Evolutionary conservation across 2,888 invertebrate genomes (phyloP).

Genomic region (Cephus pulcher): DNA sequence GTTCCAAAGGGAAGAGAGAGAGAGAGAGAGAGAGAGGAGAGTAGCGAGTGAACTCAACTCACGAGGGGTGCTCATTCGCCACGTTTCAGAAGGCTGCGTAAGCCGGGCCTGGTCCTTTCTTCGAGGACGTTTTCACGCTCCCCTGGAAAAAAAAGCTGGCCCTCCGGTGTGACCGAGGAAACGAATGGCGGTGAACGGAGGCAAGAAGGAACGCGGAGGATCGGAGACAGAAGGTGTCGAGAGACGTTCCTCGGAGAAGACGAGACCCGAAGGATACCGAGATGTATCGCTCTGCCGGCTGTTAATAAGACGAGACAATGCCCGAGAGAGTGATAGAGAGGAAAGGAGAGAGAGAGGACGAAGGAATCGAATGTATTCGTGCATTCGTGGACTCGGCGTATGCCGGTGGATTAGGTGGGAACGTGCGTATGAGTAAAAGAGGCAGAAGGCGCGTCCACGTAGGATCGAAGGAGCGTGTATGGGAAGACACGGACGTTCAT

Average conservation of each 20-base stretch:
- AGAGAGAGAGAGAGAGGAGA: conserved; percentile 7
- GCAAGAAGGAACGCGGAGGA: conserved; percentile 24
- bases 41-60: not conserved
- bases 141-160: not conserved
- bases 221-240: conserved; percentile 38
- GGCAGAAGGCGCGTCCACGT: conserved; percentile 20
- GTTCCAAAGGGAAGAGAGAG: conserved; percentile 22
- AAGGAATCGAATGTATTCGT: conserved; percentile 15
- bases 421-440: conserved; percentile 18
- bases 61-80: conserved; percentile 42
- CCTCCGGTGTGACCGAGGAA: not conserved
- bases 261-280: conserved; percentile 34
- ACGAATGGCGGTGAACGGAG: not conserved
- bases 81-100: not conserved
- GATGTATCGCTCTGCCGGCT: conserved; percentile 59
- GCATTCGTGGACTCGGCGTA: conserved; percentile 16
- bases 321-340: conserved; percentile 38
- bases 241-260: conserved; percentile 31
- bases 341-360: conserved; percentile 10
- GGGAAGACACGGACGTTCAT: conserved; percentile 64
- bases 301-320: conserved; percentile 65
- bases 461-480: conserved; percentile 40
- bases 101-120: conserved; percentile 18
- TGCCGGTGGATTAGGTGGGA: conserved; percentile 12
- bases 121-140: conserved; percentile 28